Evolutionary conservation across 2,797 vertebrate genomes (phyloP).

Genomic region (Hybognathus amarus): DNA sequence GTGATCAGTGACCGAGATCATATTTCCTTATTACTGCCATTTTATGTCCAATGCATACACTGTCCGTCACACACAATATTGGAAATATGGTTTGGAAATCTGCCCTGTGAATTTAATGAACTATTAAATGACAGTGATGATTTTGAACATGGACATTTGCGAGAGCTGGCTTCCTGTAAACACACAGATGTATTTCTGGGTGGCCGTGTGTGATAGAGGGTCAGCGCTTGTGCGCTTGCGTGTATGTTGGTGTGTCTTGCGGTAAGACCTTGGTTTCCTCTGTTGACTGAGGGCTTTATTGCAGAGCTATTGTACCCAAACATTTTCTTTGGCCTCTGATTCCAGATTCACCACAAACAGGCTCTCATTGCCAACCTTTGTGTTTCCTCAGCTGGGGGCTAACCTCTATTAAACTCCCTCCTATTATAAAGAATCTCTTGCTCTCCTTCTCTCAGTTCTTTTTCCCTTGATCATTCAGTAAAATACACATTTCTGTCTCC

Average conservation of each 20-base stretch:
- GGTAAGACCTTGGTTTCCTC: constrained; percentile 51
- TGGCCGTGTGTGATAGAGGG: constrained; percentile 34
- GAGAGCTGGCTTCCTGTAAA: constrained; percentile 16
- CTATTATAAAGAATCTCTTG: constrained; percentile 58
- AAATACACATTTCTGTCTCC: constrained; percentile 58
- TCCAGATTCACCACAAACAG: constrained; percentile 66
- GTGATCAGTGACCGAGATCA: not conserved
- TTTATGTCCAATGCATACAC: not conserved
- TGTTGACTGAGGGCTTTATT: constrained; percentile 59
- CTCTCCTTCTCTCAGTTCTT: constrained; percentile 15
- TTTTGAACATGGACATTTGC: constrained; percentile 2
- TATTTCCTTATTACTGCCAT: not conserved
- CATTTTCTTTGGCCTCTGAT: constrained; percentile 62
- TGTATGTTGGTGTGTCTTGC: constrained; percentile 37
- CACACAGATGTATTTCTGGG: constrained; percentile 41
- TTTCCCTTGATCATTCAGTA: not conserved
- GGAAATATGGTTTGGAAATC: not conserved
- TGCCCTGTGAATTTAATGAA: constrained; percentile 14
- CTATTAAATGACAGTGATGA: constrained; percentile 28
- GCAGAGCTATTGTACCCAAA: constrained; percentile 58
- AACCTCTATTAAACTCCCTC: constrained; percentile 64
- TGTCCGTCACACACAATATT: constrained; percentile 12
- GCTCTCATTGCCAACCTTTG: constrained; percentile 62
- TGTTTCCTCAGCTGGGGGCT: constrained; percentile 80
- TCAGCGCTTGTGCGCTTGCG: constrained; percentile 25